Evolutionary conservation across 2,888 invertebrate species (phyloP), one percentile per base, ranked within the genome.

Genomic region (Ectemnius continuus): DNA sequence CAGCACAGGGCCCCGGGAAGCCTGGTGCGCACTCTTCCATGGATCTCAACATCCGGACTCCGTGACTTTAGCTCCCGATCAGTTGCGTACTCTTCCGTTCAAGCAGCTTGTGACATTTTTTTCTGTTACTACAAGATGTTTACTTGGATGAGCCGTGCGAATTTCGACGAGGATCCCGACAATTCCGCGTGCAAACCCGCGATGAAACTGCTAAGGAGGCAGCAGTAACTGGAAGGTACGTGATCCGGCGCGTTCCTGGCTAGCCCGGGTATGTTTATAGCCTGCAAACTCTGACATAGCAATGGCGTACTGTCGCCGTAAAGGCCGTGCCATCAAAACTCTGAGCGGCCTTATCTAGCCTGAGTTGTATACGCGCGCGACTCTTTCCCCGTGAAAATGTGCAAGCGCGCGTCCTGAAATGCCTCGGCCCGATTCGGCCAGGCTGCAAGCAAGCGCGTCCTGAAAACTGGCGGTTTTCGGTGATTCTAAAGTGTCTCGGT

Each of bases 101-200:
- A 84, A 82, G 85, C 86, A 84, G 88, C 86, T 88, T 88, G 86
- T 89, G 89, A 88, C 88, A 88, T 88, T 92, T 91, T 91, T 92
- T 92, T 92, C 91, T 91, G 90, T 92, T 92, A 84, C 88, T 91
- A 87, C 91, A 90, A 91, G 90, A 92, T 92, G 91, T 92, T 92
- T 91, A 91, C 91, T 91, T 91, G 91, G 90, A 88, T 91, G 90
- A 89, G 88, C 89, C 90, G 91, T 91, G 89, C 88, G 89, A 90
- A 88, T 88, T 85, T 86, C 72, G 81, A 84, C 85, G 84, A 85
- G 81, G 83, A 84, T 82, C 84, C 82, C 83, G 84, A 86, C 68
- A 82, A 82, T 86, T 84, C 85, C 86, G 87, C 85, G 86, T 85
- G 84, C 82, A 79, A 86, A 82, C 84, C 81, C 83, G 81, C 84